Conservation (phyloP, 2,888 invertebrate genomes). For the Spicauda simplicius region DNA sequence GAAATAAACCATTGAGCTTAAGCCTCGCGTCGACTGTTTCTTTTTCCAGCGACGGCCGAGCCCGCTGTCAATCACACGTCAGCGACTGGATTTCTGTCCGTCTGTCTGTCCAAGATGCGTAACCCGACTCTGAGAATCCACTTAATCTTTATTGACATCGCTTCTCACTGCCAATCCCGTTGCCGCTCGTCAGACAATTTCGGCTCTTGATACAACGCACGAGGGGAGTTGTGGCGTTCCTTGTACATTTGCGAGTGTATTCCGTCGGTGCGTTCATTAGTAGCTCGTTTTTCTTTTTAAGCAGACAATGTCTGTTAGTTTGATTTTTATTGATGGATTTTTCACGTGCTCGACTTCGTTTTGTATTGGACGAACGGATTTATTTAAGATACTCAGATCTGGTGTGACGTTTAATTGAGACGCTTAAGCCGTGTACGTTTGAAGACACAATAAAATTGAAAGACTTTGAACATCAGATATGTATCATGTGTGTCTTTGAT, state of each 20-base stretch:
- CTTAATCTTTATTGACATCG: constrained; percentile 58
- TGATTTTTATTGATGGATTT: constrained; percentile 60
- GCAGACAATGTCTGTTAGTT: constrained; percentile 64
- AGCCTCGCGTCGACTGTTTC: constrained; percentile 21
- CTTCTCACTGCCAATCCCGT: constrained; percentile 34
- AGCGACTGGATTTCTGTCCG: constrained; percentile 51
- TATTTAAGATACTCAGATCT: constrained; percentile 29
- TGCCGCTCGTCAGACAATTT: constrained; percentile 24
- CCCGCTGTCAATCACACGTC: constrained; percentile 51
- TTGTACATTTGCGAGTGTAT: constrained; percentile 43
- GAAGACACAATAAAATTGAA: constrained; percentile 15
- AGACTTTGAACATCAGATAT: constrained; percentile 8
- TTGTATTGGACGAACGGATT: constrained; percentile 34
- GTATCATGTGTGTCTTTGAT: constrained; percentile 15
- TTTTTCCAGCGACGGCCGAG: constrained; percentile 34
- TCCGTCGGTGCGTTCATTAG: constrained; percentile 61
- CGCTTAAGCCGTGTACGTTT: constrained; percentile 27
- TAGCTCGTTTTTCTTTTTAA: constrained; percentile 68
- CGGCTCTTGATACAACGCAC: constrained; percentile 38
- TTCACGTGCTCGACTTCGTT: constrained; percentile 40
- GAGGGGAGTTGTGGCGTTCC: constrained; percentile 37
- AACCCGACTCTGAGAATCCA: constrained; percentile 53
- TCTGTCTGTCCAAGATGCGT: constrained; percentile 50
- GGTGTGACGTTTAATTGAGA: constrained; percentile 34
- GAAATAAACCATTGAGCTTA: constrained; percentile 30